phyloP scores from a whole-genome alignment of 2,113 vertebrate species.

The Hypocryptadius cinnamomeus region DNA sequence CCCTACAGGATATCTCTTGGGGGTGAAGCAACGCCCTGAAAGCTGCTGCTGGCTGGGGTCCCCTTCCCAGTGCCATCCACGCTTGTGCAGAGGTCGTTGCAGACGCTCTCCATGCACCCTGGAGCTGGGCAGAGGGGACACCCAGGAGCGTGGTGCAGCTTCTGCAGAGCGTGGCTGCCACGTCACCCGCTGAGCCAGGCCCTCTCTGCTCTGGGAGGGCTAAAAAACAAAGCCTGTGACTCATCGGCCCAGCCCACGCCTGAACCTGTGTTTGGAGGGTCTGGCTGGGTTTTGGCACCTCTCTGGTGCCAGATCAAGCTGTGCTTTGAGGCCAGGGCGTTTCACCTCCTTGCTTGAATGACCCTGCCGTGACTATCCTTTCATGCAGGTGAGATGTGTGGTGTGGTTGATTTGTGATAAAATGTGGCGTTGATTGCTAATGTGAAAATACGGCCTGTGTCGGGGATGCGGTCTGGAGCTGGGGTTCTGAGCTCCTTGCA shows the following conservation, averaged over 20 bases:
- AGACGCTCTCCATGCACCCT: conserved; percentile 5
- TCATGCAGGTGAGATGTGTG: background rate
- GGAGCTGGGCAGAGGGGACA: background rate
- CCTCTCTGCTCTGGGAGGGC: background rate
- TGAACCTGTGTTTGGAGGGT: conserved; percentile 27
- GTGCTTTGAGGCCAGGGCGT: conserved; percentile 35
- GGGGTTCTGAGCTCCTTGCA: background rate
- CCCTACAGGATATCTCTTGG: background rate
- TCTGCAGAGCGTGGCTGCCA: background rate
- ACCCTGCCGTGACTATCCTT: conserved; percentile 25
- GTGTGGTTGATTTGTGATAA: background rate
- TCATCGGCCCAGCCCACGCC: background rate
- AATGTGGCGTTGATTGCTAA: background rate
- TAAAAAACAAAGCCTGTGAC: background rate
- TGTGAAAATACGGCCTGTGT: background rate
- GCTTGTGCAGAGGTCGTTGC: background rate
- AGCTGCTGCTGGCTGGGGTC: background rate
- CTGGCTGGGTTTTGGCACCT: background rate
- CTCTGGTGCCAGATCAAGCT: conserved; percentile 27
- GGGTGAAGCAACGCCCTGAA: background rate
- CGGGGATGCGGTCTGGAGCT: background rate
- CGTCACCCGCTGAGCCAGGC: background rate
- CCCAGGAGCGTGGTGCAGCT: background rate
- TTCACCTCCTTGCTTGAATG: conserved; percentile 47
- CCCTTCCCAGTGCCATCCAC: background rate